Evolutionary conservation across 2,797 vertebrate genomes (phyloP).

Genomic region (Rhinatrema bivittatum): DNA sequence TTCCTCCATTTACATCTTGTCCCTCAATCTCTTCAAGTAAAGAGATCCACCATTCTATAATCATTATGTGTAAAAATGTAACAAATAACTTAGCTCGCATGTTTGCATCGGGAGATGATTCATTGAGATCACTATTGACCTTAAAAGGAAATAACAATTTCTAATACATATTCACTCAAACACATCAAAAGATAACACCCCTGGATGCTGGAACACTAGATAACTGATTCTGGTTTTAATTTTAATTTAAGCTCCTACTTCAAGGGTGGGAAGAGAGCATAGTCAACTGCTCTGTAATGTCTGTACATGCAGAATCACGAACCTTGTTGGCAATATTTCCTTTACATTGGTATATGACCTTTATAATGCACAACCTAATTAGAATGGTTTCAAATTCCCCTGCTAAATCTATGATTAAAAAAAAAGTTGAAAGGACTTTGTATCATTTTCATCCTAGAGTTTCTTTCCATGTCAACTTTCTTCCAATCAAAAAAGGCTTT

Average conservation of each 20-base stretch:
- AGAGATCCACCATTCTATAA: no score
- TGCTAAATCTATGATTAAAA: slow-evolving; percentile 67
- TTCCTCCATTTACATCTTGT: no score
- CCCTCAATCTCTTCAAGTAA: no score
- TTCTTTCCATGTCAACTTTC: slow-evolving; percentile 57
- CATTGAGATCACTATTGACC: no score
- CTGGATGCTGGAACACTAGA: background rate
- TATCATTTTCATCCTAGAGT: slow-evolving; percentile 58
- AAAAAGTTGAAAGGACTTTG: no score
- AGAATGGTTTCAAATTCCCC: slow-evolving; percentile 68
- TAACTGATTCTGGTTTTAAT: slow-evolving; percentile 1
- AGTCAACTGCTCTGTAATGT: slow-evolving; percentile 43
- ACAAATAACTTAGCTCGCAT: no score
- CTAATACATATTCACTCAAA: no score
- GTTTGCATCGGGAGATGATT: no score
- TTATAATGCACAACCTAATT: slow-evolving; percentile 65
- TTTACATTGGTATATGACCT: slow-evolving; percentile 61
- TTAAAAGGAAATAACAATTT: no score
- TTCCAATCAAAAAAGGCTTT: slow-evolving; percentile 70
- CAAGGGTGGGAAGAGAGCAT: slow-evolving; percentile 1
- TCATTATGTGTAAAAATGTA: no score
- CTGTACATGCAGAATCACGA: slow-evolving; percentile 58
- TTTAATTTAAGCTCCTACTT: no score
- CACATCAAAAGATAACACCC: no score
- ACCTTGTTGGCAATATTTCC: slow-evolving; percentile 54